phyloP scores from a whole-genome alignment of 35 echinoderm and acorn worm species.

The Apostichopus parvimensis region DNA sequence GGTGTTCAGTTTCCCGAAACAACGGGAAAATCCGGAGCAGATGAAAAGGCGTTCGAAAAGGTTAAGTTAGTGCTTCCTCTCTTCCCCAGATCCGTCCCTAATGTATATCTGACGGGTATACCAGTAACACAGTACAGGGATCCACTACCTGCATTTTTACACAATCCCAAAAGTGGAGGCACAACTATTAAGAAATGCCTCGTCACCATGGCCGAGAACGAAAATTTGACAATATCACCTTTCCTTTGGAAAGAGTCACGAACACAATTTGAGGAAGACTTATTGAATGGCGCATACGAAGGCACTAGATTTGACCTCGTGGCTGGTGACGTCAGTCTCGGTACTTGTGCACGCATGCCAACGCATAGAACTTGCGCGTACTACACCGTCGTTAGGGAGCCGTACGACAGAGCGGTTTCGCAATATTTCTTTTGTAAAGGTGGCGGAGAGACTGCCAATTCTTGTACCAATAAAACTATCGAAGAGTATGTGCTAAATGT shows the following conservation, averaged over 20 bases:
- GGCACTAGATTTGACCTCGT: neutral
- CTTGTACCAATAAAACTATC: constrained; percentile 46
- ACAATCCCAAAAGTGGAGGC: constrained; percentile 43
- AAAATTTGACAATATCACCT: neutral
- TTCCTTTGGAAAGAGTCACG: constrained; percentile 20
- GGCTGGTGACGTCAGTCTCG: neutral
- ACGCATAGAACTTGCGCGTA: constrained; percentile 45
- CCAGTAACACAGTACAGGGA: neutral
- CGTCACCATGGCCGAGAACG: neutral
- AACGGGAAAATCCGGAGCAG: neutral
- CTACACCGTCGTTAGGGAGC: constrained; percentile 72
- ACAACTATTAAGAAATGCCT: constrained; percentile 69
- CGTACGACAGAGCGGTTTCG: constrained; percentile 66
- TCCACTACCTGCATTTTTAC: constrained; percentile 50
- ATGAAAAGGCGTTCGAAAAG: neutral
- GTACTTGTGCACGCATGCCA: neutral
- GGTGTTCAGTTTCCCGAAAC: neutral
- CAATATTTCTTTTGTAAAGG: constrained; percentile 67
- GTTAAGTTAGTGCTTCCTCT: neutral
- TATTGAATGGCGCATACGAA: neutral
- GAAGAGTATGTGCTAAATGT: constrained; percentile 71
- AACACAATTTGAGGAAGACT: neutral
- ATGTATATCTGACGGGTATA: neutral
- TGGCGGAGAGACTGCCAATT: constrained; percentile 41
- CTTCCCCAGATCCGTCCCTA: neutral